Base-by-base conservation (phyloP, 2,888 invertebrate species). In the Neria commutata region DNA sequence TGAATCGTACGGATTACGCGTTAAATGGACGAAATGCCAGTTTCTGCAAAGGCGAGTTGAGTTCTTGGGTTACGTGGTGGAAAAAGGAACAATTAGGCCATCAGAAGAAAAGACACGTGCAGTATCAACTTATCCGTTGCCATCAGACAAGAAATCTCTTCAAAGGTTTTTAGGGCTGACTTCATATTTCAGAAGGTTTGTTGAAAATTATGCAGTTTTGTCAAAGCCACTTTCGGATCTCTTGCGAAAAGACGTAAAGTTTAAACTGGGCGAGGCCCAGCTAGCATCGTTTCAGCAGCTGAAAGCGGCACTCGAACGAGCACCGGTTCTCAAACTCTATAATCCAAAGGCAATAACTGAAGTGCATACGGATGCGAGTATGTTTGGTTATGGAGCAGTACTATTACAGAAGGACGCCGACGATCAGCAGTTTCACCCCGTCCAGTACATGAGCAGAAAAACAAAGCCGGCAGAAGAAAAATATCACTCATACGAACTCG, bases 401-500 rank as follows among this genome's bases (percentile, higher is more conserved):
- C 19, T 67, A 14, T 10, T 70, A 5, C 68, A 69, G 37, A 64
- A 52, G 26, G 55, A 64, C 34, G 17, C 17, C 3, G 61, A 67
- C 2, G 58, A 64, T 40, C 51, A 57, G 24, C 34, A 48, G 24
- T 49, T 53, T 3, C 58, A 65, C 24, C 65, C 63, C 1, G 24
- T 65, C 10, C 42, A 63, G 23, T 64, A 51, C 33, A 60, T 64
- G 64, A 65, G 62, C 16, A 37, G 58, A 8, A 64, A 65, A 48
- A 67, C 67, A 8, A 58, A 40, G 2, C 29, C 40, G 0, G 8
- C 16, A 8, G 61, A 67, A 37, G 50, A 65, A 55, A 63, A 60
- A n/a, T 60, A 62, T 26, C 56, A 56, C 24, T 65, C 65, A 57
- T 72, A 75, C 19, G 71, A 73, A 48, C 37, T 75, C 6, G 71